phyloP scores from a whole-genome alignment of 2,888 invertebrate species.

The Ischnus inquisitorius region DNA sequence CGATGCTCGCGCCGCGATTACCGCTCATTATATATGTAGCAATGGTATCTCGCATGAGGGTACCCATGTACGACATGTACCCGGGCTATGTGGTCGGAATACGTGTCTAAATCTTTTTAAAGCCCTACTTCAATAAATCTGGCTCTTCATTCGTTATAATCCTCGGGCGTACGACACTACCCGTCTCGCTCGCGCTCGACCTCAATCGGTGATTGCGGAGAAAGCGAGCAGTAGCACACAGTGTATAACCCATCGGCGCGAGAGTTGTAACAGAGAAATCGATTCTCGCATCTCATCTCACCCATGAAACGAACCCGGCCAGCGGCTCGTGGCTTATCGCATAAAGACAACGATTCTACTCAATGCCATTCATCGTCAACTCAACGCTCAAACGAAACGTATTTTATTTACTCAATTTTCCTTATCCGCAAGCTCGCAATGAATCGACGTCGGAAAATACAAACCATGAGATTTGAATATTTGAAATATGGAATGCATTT shows the following conservation, averaged over 20 bases:
- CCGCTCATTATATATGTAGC: neutral
- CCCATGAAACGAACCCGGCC: neutral
- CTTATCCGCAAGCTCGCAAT: neutral
- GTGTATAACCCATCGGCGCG: neutral
- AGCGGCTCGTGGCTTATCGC: neutral
- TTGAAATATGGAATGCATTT: neutral
- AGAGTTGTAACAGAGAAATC: slow-evolving; percentile 3
- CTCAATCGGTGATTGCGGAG: neutral
- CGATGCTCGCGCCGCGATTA: neutral
- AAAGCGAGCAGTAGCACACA: neutral
- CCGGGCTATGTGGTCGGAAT: neutral
- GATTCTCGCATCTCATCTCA: slow-evolving; percentile 2
- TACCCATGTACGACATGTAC: neutral
- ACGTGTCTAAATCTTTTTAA: slow-evolving; percentile 4
- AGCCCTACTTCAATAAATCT: slow-evolving; percentile 25
- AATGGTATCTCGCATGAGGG: neutral
- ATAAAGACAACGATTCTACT: neutral
- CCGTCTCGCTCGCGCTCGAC: slow-evolving; percentile 12
- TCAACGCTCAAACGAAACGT: neutral
- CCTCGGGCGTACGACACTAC: neutral
- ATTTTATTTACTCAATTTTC: neutral
- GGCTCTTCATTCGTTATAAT: slow-evolving; percentile 20
- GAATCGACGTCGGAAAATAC: neutral
- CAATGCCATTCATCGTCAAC: neutral
- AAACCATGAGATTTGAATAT: neutral